These are phyloP conservation scores for Chunga burmeisteri DNA, from an alignment of 2,113 vertebrate species.

Conservation along the genomic window DNA sequence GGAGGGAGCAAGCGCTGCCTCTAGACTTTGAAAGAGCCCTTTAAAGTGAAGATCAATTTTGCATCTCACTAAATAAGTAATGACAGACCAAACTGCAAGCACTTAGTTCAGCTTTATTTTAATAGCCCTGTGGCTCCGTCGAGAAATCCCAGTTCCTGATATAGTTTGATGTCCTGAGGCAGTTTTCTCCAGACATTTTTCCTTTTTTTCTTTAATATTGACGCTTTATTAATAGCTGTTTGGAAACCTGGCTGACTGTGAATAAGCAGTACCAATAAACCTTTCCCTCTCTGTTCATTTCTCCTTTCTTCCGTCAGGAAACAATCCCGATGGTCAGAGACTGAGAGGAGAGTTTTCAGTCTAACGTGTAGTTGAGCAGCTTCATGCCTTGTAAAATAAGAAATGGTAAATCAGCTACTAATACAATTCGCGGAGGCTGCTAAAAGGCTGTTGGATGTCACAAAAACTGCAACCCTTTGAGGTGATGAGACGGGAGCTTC, in stretches of 20 bases:
- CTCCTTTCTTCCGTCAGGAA: background rate
- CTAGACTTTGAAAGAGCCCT: slow-evolving; percentile 21
- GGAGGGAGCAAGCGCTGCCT: slow-evolving; percentile 1
- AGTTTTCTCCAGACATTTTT: slow-evolving; percentile 1
- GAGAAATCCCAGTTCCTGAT: background rate
- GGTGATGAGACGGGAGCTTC: slow-evolving; percentile 1
- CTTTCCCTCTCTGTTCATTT: slow-evolving; percentile 5
- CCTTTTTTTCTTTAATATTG: background rate
- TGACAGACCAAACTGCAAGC: slow-evolving; percentile 43
- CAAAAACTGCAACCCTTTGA: slow-evolving; percentile 13
- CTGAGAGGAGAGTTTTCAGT: background rate
- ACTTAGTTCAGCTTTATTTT: slow-evolving; percentile 51
- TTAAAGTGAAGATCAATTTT: slow-evolving; percentile 45
- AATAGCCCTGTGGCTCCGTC: background rate
- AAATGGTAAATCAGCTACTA: slow-evolving; percentile 14
- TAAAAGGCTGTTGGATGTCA: slow-evolving; percentile 32
- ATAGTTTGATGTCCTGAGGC: background rate
- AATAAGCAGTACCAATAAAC: background rate
- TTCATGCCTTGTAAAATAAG: background rate
- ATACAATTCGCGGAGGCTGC: background rate
- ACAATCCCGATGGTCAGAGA: background rate
- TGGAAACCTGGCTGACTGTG: background rate
- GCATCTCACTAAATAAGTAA: slow-evolving; percentile 54
- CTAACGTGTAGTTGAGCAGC: background rate
- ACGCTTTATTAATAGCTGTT: slow-evolving; percentile 18